Percentiles rank a stretch among this genome's conserved stretches.
phyloP scores from a whole-genome alignment of 2,888 invertebrate genomes.

The Ophioninae sp. region DNA sequence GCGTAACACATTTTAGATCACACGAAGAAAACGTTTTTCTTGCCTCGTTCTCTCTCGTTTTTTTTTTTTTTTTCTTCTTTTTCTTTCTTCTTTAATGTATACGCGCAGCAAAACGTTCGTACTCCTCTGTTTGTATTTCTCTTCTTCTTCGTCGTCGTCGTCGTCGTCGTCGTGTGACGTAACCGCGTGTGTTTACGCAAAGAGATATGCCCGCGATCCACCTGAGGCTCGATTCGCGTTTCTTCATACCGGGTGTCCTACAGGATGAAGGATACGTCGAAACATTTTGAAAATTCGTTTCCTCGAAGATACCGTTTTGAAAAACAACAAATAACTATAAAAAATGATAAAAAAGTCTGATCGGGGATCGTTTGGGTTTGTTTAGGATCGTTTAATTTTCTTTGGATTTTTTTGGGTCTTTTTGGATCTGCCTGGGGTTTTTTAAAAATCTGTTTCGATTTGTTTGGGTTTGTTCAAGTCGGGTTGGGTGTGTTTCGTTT shows the following conservation, averaged over 20 bases:
- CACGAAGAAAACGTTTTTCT: slow-evolving; percentile 6
- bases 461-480: no score
- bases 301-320: not conserved
- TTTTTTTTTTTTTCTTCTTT: not conserved
- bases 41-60: not conserved
- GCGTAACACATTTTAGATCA: slow-evolving; percentile 23
- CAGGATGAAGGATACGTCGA: not conserved
- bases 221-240: slow-evolving; percentile 50
- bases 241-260: slow-evolving; percentile 12
- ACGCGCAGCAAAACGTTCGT: slow-evolving; percentile 41
- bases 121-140: slow-evolving; percentile 35
- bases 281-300: not conserved
- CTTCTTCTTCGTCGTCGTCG: slow-evolving; percentile 15
- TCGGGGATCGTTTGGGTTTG: no score
- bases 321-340: not conserved
- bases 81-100: not conserved
- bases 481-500: no score
- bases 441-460: no score
- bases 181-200: slow-evolving; percentile 71
- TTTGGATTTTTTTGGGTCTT: no score
- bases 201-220: slow-evolving; percentile 67
- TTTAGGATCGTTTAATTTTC: no score
- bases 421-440: no score
- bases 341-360: no score
- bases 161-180: slow-evolving; percentile 64